Conservation (phyloP, 1,140 invertebrate genomes). For the Drosophila ohnishii region DNA sequence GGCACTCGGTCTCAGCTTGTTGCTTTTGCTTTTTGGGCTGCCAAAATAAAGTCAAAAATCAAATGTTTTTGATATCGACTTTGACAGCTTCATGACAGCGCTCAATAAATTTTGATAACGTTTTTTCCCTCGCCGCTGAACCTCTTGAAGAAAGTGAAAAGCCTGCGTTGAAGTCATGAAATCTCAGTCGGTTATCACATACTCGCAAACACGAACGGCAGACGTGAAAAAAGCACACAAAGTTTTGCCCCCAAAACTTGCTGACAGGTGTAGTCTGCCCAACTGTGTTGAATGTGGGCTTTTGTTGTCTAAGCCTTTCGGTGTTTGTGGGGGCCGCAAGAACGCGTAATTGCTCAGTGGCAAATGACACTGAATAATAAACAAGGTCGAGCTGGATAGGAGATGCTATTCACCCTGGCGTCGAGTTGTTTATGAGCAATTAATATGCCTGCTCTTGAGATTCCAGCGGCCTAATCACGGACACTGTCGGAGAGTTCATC, state of each 20-base stretch:
- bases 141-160: constrained; percentile 59
- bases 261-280: constrained; percentile 62
- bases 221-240: constrained; percentile 52
- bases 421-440: constrained; percentile 65
- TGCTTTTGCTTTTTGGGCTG: constrained; percentile 53
- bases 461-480: constrained; percentile 10
- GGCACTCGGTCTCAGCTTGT: constrained; percentile 49
- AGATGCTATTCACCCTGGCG: neutral
- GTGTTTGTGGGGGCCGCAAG: constrained; percentile 60
- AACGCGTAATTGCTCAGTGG: constrained; percentile 68
- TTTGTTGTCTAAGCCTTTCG: constrained; percentile 66
- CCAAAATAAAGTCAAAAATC: constrained; percentile 81
- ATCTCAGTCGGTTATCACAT: constrained; percentile 55
- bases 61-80: constrained; percentile 82
- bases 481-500: too few relatives aligned
- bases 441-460: constrained; percentile 57
- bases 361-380: constrained; percentile 71
- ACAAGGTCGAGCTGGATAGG: constrained; percentile 26
- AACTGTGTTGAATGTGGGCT: constrained; percentile 10
- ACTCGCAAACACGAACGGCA: constrained; percentile 14
- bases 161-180: constrained; percentile 54
- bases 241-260: constrained; percentile 48
- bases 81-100: constrained; percentile 82
- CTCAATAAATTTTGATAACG: constrained; percentile 82
- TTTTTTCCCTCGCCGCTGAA: constrained; percentile 19